Evolutionary conservation across 1,140 invertebrate species (phyloP).

Genomic region (Drosophila tropicalis): DNA sequence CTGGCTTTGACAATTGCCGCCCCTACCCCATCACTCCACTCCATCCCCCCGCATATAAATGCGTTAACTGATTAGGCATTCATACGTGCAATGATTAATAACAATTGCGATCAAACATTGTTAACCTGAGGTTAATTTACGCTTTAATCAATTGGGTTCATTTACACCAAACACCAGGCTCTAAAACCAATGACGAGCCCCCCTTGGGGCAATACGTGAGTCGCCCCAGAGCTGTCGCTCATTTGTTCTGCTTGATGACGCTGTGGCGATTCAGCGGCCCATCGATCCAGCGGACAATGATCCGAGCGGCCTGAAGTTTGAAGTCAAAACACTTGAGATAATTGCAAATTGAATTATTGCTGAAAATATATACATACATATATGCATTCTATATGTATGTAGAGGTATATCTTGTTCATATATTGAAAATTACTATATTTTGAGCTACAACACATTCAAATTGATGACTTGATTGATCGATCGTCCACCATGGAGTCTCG

Average conservation of each 20-base stretch:
- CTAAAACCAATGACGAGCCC: conserved; percentile 2
- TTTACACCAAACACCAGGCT: conserved; percentile 59
- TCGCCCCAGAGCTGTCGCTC: conserved; percentile 51
- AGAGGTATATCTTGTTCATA: conserved; percentile 4
- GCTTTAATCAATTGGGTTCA: conserved; percentile 82
- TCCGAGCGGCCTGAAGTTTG: conserved; percentile 38
- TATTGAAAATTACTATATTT: conserved; percentile 82
- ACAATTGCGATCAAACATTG: conserved; percentile 76
- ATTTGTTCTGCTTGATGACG: conserved; percentile 76
- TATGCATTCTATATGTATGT: background rate
- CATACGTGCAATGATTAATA: conserved; percentile 78
- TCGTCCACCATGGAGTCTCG: conserved; percentile 11
- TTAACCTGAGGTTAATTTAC: conserved; percentile 81
- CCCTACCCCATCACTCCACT: conserved; percentile 43
- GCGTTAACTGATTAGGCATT: conserved; percentile 78
- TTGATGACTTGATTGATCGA: conserved; percentile 81
- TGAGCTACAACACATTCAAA: conserved; percentile 79
- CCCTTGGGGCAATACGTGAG: conserved; percentile 43
- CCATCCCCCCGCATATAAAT: background rate
- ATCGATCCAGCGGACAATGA: conserved; percentile 5
- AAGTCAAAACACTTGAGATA: conserved; percentile 79
- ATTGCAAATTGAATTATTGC: conserved; percentile 82
- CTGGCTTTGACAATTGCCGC: conserved; percentile 67
- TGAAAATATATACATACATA: conserved; percentile 55
- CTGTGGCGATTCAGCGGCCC: conserved; percentile 35